Base-by-base conservation (phyloP, 2,888 invertebrate species). In the Scaptodrosophila latifasciaeformis region DNA sequence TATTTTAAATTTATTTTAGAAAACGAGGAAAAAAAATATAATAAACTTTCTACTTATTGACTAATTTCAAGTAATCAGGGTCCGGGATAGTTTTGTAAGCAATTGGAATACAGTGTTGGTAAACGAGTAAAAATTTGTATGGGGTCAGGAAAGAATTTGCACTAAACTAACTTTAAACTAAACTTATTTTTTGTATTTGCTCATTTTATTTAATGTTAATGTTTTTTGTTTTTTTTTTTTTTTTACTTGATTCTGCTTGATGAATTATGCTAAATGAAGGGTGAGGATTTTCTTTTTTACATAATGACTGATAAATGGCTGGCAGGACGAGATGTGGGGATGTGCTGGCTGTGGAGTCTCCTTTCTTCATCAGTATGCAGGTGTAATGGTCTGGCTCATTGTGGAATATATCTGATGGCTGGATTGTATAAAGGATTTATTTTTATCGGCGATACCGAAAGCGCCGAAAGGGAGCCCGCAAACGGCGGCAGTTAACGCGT, bases 381-480 rank as follows among this genome's bases (percentile, higher is more conserved):
- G n/a, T n/a, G n/a, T n/a, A n/a, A n/a, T n/a, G n/a, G n/a, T n/a
- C n/a, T n/a, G n/a, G n/a, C n/a, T n/a, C n/a, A n/a, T n/a, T n/a
- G n/a, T n/a, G n/a, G n/a, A n/a, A n/a, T n/a, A n/a, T n/a, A n/a
- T n/a, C n/a, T n/a, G n/a, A n/a, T n/a, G n/a, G n/a, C n/a, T n/a
- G n/a, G n/a, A n/a, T n/a, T n/a, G n/a, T n/a, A n/a, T n/a, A n/a
- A n/a, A n/a, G n/a, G n/a, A n/a, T n/a, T n/a, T n/a, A n/a, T n/a
- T n/a, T 77, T 82, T 81, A 85, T 69, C 84, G 84, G 45, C 84
- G 83, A 64, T 84, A 85, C 34, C 84, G 85, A 70, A 84, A 85
- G 47, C 84, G 83, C 39, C 85, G 72, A 59, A 85, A 85, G 9
- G 84, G 84, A 42, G 84, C 81, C 9, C 85, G 67, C 31, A 85